phyloP scores from a whole-genome alignment of 2,797 vertebrate genomes.

The Gadopsis bispinosus region DNA sequence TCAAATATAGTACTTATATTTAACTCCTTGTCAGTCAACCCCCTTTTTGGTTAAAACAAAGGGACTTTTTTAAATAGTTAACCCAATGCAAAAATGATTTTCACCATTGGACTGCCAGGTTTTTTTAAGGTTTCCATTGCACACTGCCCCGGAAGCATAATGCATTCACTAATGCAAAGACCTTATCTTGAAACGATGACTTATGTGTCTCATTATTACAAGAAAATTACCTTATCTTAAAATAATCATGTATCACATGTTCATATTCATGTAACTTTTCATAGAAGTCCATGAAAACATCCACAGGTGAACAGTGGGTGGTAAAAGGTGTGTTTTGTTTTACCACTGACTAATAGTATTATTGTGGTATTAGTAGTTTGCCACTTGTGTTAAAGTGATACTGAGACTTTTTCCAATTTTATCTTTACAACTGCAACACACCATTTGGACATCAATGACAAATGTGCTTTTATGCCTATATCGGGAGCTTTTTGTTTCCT shows the following conservation, averaged over 20 bases:
- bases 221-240: not conserved
- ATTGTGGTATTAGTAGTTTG: not conserved
- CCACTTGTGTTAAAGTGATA: not conserved
- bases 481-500: not conserved
- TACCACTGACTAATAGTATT: not conserved
- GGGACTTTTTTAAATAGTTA: not conserved
- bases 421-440: not conserved
- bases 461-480: not conserved
- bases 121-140: not conserved
- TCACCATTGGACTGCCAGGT: not conserved
- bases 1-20: not conserved
- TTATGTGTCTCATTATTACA: not conserved
- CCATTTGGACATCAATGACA: not conserved
- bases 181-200: too few relatives aligned
- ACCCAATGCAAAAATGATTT: too few relatives aligned
- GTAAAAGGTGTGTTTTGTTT: not conserved
- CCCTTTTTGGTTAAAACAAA: not conserved
- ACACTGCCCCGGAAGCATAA: not conserved
- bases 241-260: too few relatives aligned
- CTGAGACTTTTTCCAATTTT: not conserved
- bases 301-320: not conserved
- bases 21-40: not conserved
- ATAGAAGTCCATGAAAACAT: not conserved
- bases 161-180: too few relatives aligned
- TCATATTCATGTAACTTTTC: not conserved